Conservation (phyloP, 2,888 invertebrate species). For the Lutraria lutraria region DNA sequence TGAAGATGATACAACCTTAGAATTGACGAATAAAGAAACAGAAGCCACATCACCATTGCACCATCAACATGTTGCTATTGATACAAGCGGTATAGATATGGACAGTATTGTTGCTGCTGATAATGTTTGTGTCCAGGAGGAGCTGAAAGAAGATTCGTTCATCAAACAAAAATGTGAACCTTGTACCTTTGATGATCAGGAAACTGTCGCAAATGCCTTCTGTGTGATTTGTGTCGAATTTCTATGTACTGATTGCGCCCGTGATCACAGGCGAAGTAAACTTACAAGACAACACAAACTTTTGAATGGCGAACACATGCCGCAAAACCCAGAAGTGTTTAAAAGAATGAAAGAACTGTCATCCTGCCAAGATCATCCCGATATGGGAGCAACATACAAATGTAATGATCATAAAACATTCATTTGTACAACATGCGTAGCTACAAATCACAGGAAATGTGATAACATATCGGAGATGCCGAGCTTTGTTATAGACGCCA, state of each 20-base stretch:
- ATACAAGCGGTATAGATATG: background rate
- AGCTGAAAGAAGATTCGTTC: too few relatives aligned
- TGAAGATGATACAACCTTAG: background rate
- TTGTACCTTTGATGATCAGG: constrained; percentile 37
- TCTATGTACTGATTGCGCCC: constrained; percentile 36
- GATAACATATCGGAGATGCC: constrained; percentile 25
- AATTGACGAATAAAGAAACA: background rate
- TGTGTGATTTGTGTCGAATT: constrained; percentile 50
- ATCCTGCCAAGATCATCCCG: constrained; percentile 30
- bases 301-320: constrained; percentile 25
- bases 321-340: constrained; percentile 19
- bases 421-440: constrained; percentile 35
- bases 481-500: background rate
- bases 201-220: constrained; percentile 32
- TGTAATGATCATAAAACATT: constrained; percentile 23
- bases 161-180: constrained; percentile 37
- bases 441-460: constrained; percentile 38
- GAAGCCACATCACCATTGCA: background rate
- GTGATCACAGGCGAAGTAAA: constrained; percentile 50
- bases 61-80: background rate
- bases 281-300: constrained; percentile 41
- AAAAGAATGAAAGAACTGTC: constrained; percentile 14
- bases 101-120: background rate
- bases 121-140: background rate
- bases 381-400: constrained; percentile 20